Evolutionary conservation across 64 coral and sea anemone genomes (phyloP), one percentile per base, ranked within the genome.

Genomic region (Anthopleura sola): DNA sequence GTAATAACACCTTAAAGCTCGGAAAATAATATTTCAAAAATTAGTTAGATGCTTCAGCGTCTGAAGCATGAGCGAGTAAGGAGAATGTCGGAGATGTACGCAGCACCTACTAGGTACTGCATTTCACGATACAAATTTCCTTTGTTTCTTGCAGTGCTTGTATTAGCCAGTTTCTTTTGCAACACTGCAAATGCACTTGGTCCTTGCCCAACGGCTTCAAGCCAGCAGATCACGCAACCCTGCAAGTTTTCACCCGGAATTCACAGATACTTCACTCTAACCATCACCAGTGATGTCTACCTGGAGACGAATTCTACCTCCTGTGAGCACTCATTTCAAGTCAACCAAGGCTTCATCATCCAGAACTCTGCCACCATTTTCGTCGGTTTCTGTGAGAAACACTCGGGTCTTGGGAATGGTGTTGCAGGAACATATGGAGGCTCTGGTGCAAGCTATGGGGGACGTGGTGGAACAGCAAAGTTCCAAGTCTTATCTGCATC

Each of bases 401-500:
- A 46, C 18, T 34, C 78, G 19, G 83, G 86, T 74, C 84, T 50
- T 12, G 94, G 90, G 14, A 86, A 34, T 17, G 94, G 94, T 69
- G 75, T 85, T 23, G 37, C 6, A 21, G 17, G 17, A 1, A 34
- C 26, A 18, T 82, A 78, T 37, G 87, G 90, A 12, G 88, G 90
- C 13, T 92, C 90, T 18, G 90, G 90, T 18, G 94, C 90, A 36
- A 92, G 94, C 37, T 85, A 85, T 28, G 94, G 94, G 8, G 94
- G 94, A n/a, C 87, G 90, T 68, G 94, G 90, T 68, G 90, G 90
- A 34, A 86, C 83, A 13, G 85, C 93, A 8, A 60, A 84, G 1
- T 90, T 86, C 62, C 86, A 86, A 85, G 94, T 90, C 13, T 82
- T 95, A 2, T 82, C 90, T 74, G n/a, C 74, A 38, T 18, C 82